Evolutionary conservation across 2,113 vertebrate species (phyloP).

Genomic region (Stigmatopora argus): DNA sequence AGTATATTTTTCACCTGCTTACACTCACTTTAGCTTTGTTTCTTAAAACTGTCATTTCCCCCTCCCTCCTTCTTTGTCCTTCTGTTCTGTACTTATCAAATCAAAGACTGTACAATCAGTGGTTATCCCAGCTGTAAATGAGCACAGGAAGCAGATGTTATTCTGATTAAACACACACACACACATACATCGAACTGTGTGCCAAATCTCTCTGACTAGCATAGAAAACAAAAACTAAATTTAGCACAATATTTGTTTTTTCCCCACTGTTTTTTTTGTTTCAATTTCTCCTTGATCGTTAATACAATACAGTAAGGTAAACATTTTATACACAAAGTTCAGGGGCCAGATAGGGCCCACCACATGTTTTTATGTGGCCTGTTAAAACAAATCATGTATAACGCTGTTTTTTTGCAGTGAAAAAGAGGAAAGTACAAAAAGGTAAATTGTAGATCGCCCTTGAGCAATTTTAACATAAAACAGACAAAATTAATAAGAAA

Average conservation of each 20-base stretch:
- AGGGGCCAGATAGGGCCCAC: background rate
- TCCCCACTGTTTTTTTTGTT: background rate
- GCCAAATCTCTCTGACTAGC: slow-evolving; percentile 25
- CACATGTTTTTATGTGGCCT: background rate
- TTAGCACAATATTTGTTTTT: slow-evolving; percentile 7
- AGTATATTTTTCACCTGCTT: too few relatives aligned
- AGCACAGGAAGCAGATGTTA: slow-evolving; percentile 64
- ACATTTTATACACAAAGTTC: background rate
- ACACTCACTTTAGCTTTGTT: slow-evolving; percentile 16
- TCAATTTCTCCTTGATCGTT: background rate
- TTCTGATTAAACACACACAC: slow-evolving; percentile 59
- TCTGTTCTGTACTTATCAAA: slow-evolving; percentile 48
- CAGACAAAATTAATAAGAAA: too few relatives aligned
- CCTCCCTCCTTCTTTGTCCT: background rate
- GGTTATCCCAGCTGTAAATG: slow-evolving; percentile 58
- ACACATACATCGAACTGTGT: background rate
- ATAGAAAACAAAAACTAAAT: slow-evolving; percentile 37
- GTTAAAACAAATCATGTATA: background rate
- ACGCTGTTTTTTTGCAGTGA: background rate
- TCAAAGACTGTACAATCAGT: slow-evolving; percentile 61
- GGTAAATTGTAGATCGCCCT: background rate
- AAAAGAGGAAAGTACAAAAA: background rate
- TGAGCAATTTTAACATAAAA: too few relatives aligned
- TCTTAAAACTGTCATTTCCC: slow-evolving; percentile 26
- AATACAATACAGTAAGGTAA: background rate